Evolutionary conservation across 1,140 invertebrate genomes (phyloP).

Genomic region (Pollicipes pollicipes): DNA sequence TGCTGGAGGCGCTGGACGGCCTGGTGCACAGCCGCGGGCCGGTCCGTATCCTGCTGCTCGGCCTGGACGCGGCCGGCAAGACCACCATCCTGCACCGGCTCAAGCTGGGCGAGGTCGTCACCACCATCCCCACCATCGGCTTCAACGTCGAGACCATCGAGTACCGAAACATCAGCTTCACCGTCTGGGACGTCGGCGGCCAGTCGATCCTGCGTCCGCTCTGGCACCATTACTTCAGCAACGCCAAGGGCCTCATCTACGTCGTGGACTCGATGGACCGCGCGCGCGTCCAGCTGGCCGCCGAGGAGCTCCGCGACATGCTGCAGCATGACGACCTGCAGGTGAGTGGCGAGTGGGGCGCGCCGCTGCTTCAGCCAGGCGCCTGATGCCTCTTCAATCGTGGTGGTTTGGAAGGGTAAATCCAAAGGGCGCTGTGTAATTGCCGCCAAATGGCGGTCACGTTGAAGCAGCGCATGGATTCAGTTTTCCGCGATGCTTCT

Average conservation of each 20-base stretch:
- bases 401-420: no score
- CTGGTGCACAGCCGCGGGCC: not conserved
- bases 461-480: no score
- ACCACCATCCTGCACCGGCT: constrained; percentile 43
- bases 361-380: no score
- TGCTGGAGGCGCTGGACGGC: not conserved
- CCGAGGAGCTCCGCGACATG: constrained; percentile 19
- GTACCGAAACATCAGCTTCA: constrained; percentile 31
- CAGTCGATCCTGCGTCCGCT: constrained; percentile 28
- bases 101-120: constrained; percentile 42
- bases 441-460: no score
- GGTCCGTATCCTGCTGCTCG: constrained; percentile 21
- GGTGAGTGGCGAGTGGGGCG: no score
- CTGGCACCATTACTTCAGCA: constrained; percentile 46
- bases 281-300: constrained; percentile 20
- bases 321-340: constrained; percentile 8
- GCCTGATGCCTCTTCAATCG: no score
- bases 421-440: no score
- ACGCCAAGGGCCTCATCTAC: constrained; percentile 33
- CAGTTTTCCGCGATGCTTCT: no score
- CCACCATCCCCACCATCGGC: constrained; percentile 42
- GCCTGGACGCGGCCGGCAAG: constrained; percentile 41
- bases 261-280: constrained; percentile 22
- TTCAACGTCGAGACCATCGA: constrained; percentile 29
- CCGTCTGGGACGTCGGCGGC: constrained; percentile 32